Evolutionary conservation across 2,113 vertebrate genomes (phyloP).

Genomic region (Brachypteracias leptosomus): DNA sequence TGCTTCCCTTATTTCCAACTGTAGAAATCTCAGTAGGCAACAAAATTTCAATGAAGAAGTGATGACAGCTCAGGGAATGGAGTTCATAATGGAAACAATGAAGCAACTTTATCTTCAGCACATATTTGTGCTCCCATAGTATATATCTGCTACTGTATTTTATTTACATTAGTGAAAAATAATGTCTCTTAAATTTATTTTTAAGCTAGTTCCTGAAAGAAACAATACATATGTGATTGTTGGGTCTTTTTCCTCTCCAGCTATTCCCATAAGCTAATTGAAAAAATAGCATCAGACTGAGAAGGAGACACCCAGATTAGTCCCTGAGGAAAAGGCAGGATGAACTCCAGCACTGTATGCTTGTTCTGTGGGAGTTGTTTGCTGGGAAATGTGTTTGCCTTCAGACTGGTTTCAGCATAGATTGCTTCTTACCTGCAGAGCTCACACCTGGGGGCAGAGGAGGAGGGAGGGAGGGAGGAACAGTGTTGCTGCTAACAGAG

Average conservation of each 20-base stretch:
- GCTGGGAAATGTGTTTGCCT: background rate
- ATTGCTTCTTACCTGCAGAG: background rate
- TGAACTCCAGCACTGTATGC: accelerated
- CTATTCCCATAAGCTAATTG: background rate
- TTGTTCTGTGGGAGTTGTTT: background rate
- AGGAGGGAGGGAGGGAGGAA: background rate
- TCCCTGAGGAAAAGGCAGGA: background rate
- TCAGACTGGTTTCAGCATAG: background rate
- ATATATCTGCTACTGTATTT: background rate
- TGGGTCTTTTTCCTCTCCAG: background rate
- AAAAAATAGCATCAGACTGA: background rate
- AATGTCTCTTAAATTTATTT: background rate
- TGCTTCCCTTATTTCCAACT: slow-evolving; percentile 5
- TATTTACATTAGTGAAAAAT: background rate
- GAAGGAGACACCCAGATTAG: background rate
- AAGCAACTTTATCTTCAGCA: background rate
- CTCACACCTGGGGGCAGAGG: background rate
- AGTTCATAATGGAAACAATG: background rate
- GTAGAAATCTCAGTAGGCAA: slow-evolving; percentile 7
- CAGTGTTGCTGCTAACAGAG: background rate
- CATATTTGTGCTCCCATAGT: background rate
- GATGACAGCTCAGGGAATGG: background rate
- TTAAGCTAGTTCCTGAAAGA: background rate
- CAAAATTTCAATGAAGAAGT: slow-evolving; percentile 1
- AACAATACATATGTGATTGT: background rate